Base-by-base conservation (phyloP, 2,113 vertebrate genomes). In the Saccopteryx bilineata region DNA sequence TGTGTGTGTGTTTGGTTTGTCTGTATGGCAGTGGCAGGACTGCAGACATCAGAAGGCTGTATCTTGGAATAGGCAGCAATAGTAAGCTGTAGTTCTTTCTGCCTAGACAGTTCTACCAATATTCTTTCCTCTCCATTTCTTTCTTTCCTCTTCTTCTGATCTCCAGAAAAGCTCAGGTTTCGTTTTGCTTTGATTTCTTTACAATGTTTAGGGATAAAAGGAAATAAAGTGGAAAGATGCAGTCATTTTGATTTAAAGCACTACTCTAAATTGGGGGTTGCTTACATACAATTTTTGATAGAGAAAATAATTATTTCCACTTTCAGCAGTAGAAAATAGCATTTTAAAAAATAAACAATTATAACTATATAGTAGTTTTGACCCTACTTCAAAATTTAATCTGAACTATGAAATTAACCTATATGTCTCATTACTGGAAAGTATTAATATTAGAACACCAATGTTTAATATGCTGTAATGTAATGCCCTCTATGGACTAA, bases 401-500 rank as follows among this genome's bases (percentile, higher is more conserved):
- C 68, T 85, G 56, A 88, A 26, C 18, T 83, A 90, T 28, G 9
- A 94, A 94, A 87, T 50, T 95, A 50, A 56, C 80, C 71, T 26
- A 54, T 92, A 82, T 2, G 24, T 24, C 46, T 94, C 88, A 92
- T 54, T 87, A 74, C 26, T 91, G 52, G 92, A 71, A 92, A 11
- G 26, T 48, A 76, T 56, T 69, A 83, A 39, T 39, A 39, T 39
- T 39, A 39, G 39, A 90, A 50, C 66, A 96, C 79, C 28, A n/a
- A 31, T 46, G 24, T 81, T 85, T 75, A 87, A 81, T 76, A 72
- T 13, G 74, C 48, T 94, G 91, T 97, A 63, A 95, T 87, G 93
- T 48, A 97, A 93, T 90, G 96, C 97, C 97, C 97, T 94, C 97
- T 97, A 98, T 96, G 52, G 97, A 93, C 96, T 91, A 63, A 93